Base-by-base conservation (phyloP, 2,797 vertebrate genomes). In the Numenius phaeopus region DNA sequence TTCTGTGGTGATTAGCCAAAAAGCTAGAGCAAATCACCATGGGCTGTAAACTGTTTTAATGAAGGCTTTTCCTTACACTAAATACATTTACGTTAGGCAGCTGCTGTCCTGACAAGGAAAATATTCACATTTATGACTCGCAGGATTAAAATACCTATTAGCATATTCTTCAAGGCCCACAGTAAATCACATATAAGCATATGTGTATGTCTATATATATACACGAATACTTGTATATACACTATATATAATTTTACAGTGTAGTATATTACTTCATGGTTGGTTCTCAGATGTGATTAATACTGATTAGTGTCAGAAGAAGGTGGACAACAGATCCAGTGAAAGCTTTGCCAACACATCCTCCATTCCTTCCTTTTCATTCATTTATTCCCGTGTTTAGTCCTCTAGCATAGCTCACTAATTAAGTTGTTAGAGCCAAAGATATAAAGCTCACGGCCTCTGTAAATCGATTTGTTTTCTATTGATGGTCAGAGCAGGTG, bases 61-160 rank as follows among this genome's bases (percentile, higher is more conserved):
- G 72, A 89, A 77, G 72, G 34, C 18, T 84, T 89, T 89, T 72
- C 39, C 67, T 91, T 92, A 44, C 59, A 62, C 81, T 69, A 78
- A 87, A 52, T 55, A 39, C 18, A 29, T 77, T 87, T 76, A 19
- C 0, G 0, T 61, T 77, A 44, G 59, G 52, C 71, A 72, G 69
- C 90, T 92, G 71, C 92, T 91, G 29, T 55, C 55, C 86, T 85
- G 83, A 71, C 47, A 34, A 67, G 81, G 78, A 91, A 80, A 87
- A 64, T n/a, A 70, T 58, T 77, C 46, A 3, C 37, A 22, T 83
- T 83, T 61, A 46, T 71, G 69, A 50, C 42, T 75, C 8, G 2
- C 2, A 12, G 34, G 34, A 86, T 73, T 83, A 73, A 89, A 81
- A 92, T 44, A 50, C 8, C 13, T 61, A 39, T 86, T 65, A 66